Conservation (phyloP, 1,140 invertebrate species). For the Odontomachus brunneus region DNA sequence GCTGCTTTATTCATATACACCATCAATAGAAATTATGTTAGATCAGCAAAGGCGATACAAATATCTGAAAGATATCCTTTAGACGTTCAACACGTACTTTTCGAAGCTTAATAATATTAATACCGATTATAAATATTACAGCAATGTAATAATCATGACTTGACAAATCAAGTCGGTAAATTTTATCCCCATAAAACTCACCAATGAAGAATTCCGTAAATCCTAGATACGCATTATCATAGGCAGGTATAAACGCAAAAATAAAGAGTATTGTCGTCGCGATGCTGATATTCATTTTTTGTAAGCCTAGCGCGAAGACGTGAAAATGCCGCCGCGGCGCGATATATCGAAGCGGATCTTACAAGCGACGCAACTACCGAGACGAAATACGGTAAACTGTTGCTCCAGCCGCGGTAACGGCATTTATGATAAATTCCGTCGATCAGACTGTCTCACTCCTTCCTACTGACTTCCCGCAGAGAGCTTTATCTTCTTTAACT, state of each 20-base stretch:
- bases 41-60: too few relatives aligned
- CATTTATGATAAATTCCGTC: slow-evolving; percentile 78
- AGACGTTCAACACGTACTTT: too few relatives aligned
- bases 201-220: background rate
- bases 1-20: too few relatives aligned
- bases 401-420: slow-evolving; percentile 68
- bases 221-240: background rate
- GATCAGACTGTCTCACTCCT: slow-evolving; percentile 75
- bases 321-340: background rate
- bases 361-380: slow-evolving; percentile 19
- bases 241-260: background rate
- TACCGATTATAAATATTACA: too few relatives aligned
- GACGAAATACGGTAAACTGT: slow-evolving; percentile 73
- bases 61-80: too few relatives aligned
- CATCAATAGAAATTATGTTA: too few relatives aligned
- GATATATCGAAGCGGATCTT: background rate
- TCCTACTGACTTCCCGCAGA: slow-evolving; percentile 44
- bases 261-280: slow-evolving; percentile 3
- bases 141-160: too few relatives aligned
- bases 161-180: too few relatives aligned
- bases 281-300: slow-evolving; percentile 18
- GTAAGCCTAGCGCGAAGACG: slow-evolving; percentile 16
- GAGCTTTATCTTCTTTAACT: slow-evolving; percentile 65
- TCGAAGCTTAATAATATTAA: too few relatives aligned
- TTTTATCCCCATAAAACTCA: slow-evolving; percentile 6